Evolutionary conservation across 2,113 vertebrate genomes (phyloP).

Genomic region (Nibea coibor): DNA sequence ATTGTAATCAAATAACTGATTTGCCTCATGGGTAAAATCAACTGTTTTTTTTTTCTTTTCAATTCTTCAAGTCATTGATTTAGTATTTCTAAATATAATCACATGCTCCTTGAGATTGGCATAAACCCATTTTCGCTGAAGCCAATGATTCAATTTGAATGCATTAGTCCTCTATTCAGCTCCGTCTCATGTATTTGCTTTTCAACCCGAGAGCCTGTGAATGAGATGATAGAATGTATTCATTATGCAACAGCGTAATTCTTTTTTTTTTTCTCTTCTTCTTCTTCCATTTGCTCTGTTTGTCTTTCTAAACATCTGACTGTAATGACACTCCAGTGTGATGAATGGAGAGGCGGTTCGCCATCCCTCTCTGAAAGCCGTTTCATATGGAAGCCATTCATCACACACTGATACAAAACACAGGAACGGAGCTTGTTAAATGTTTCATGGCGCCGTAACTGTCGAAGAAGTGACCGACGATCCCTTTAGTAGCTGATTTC

Average conservation of each 20-base stretch:
- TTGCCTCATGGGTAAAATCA: slow-evolving; percentile 55
- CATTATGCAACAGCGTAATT: slow-evolving; percentile 72
- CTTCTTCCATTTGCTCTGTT: slow-evolving; percentile 64
- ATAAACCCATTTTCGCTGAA: slow-evolving; percentile 58
- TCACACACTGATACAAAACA: slow-evolving; percentile 68
- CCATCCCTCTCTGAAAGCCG: slow-evolving; percentile 43
- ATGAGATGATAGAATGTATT: slow-evolving; percentile 68
- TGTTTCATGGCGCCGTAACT: slow-evolving; percentile 68
- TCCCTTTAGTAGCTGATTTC: slow-evolving; percentile 54
- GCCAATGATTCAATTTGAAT: slow-evolving; percentile 71
- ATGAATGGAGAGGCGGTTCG: slow-evolving; percentile 66
- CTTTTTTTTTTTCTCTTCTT: slow-evolving; percentile 23
- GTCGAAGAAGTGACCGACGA: slow-evolving; percentile 58
- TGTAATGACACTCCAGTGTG: slow-evolving; percentile 72
- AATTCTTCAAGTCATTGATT: slow-evolving; percentile 59
- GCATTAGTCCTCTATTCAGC: slow-evolving; percentile 72
- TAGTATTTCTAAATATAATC: slow-evolving; percentile 67
- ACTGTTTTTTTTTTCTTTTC: slow-evolving; percentile 56
- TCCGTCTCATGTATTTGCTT: slow-evolving; percentile 71
- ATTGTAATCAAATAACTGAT: slow-evolving; percentile 54
- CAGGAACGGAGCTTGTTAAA: slow-evolving; percentile 69
- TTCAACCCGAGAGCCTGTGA: slow-evolving; percentile 65
- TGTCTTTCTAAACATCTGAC: slow-evolving; percentile 76
- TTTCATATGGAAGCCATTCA: slow-evolving; percentile 64
- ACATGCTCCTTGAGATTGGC: slow-evolving; percentile 60